These are phyloP conservation scores for Chironomus riparius DNA, from an alignment of 2,888 invertebrate species.

Conservation along the genomic window DNA sequence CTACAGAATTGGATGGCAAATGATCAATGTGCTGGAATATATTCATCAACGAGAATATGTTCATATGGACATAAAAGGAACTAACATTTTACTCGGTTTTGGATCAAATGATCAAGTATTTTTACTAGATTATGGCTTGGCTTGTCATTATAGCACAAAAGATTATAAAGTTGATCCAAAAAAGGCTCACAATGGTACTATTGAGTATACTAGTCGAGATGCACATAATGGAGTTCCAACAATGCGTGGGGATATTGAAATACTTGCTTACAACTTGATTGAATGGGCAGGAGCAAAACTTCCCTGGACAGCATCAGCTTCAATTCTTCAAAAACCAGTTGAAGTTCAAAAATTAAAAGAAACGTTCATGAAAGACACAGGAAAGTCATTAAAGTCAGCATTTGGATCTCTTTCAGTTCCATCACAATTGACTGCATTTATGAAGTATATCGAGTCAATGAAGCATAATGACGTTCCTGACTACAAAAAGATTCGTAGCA, in stretches of 20 bases:
- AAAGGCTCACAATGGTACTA: constrained; percentile 92
- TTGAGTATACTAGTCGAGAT: constrained; percentile 93
- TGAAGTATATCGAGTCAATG: constrained; percentile 58
- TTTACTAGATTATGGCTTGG: constrained; percentile 90
- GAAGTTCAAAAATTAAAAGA: constrained; percentile 62
- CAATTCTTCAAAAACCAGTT: constrained; percentile 47
- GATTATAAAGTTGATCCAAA: constrained; percentile 82
- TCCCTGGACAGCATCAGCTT: constrained; percentile 67
- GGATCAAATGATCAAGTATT: constrained; percentile 62
- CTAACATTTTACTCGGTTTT: constrained; percentile 76
- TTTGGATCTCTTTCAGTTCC: constrained; percentile 47
- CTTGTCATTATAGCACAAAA: constrained; percentile 63
- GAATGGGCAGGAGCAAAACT: constrained; percentile 79
- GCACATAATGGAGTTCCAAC: constrained; percentile 87
- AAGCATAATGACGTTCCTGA: constrained; percentile 64
- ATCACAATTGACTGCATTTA: constrained; percentile 48
- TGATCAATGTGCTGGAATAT: constrained; percentile 83
- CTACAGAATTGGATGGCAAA: constrained; percentile 72
- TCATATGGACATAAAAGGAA: constrained; percentile 93
- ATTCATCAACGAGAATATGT: constrained; percentile 85
- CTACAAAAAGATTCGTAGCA: constrained; percentile 58
- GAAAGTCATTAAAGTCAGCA: constrained; percentile 33
- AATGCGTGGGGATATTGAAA: constrained; percentile 88
- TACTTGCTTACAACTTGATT: constrained; percentile 85
- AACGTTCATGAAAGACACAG: constrained; percentile 50